Evolutionary conservation across 1,140 invertebrate genomes (phyloP), one percentile per base, ranked within the genome.

Genomic region (Drosophila sp.): DNA sequence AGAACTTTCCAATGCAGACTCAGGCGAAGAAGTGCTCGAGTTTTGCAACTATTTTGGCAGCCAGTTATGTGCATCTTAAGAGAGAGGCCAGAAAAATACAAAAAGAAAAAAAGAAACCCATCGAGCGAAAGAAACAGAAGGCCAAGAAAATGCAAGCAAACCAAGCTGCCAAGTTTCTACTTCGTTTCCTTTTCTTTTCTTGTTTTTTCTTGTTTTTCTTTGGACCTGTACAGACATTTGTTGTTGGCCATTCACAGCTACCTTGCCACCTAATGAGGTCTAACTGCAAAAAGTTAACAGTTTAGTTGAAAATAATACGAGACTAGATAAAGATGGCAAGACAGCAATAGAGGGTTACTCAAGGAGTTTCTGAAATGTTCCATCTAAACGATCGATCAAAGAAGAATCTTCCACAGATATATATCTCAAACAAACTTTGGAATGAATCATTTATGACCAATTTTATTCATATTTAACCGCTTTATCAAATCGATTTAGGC

Each of bases 211-310:
- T 17, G 17, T 17, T 17, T 17, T 17, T 17, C 25, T 64, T 47
- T 29, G 8, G 25, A 17, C 10, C 60, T 44, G 57, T n/a, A 63
- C 44, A 50, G 61, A 41, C 38, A 27, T 61, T 61, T 61, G 11
- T 38, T 61, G 60, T 25, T 70, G 66, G 40, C 47, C 62, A 64
- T 76, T 76, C 68, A 61, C 66, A 56, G 33, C 44, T 41, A 72
- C 70, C 65, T 76, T 78, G 50, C 23, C 23, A 54, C 40, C 67
- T 77, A 71, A 80, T 80, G 68, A 67, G 70, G 65, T 54, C 56
- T 78, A 60, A 68, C 73, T 74, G 68, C 40, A 65, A 68, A 69
- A 80, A 86, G 79, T 86, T 86, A 67, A 72, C 63, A 66, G 63
- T 63, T 74, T 60, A 66, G 60, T 60, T 66, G 58, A 73, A 76